Conservation (phyloP, 2,888 invertebrate genomes). For the Apotomis betuletana region DNA sequence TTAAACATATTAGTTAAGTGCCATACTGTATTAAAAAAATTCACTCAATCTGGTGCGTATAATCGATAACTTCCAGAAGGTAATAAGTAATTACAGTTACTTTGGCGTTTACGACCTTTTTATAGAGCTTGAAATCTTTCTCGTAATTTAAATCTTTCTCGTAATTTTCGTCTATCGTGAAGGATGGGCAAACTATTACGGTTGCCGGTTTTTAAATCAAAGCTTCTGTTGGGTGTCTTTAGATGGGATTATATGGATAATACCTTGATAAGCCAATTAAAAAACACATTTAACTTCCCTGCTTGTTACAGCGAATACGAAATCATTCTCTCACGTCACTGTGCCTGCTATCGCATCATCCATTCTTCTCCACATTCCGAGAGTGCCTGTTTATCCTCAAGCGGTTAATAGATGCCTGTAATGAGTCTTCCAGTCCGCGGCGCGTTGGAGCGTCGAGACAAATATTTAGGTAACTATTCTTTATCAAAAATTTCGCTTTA, state of each 20-base stretch:
- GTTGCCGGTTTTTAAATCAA: neutral
- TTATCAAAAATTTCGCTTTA: neutral
- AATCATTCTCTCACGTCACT: slow-evolving; percentile 98
- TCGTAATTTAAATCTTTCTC: no score
- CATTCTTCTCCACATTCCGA: slow-evolving; percentile 99
- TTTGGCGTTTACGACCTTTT: no score
- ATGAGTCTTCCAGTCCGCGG: slow-evolving; percentile 95
- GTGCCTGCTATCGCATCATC: slow-evolving; percentile 99
- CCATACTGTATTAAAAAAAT: no score
- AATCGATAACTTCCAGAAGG: no score
- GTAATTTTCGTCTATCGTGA: no score
- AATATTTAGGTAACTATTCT: slow-evolving; percentile 86
- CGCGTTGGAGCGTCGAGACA: slow-evolving; percentile 95
- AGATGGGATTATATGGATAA: neutral
- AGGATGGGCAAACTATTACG: no score
- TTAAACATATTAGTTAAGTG: no score
- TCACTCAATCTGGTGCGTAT: no score
- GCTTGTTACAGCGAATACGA: slow-evolving; percentile 87
- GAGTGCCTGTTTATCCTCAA: slow-evolving; percentile 98
- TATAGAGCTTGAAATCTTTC: no score
- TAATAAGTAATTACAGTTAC: no score
- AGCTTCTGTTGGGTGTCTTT: neutral
- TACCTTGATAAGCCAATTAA: neutral
- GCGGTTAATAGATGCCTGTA: slow-evolving; percentile 98
- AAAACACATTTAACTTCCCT: neutral